Evolutionary conservation across 2,113 vertebrate species (phyloP), one percentile per base, ranked within the genome.

Genomic region (Oxyura jamaicensis): DNA sequence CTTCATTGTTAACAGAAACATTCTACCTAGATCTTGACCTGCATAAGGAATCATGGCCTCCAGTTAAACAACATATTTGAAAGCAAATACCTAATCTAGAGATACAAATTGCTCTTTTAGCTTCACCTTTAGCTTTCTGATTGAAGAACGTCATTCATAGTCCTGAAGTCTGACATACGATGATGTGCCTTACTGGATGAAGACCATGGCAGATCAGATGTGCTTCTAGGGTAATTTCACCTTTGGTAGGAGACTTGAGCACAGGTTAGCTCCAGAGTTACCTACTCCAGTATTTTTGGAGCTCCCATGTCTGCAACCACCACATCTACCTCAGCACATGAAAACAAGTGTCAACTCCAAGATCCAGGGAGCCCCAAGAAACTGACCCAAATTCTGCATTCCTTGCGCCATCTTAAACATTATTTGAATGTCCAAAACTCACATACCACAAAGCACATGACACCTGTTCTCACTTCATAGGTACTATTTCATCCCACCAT

Each of bases 1-100:
- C 53, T 91, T 93, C 55, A 48, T 67, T 88, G 55, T 91, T 93
- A 93, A 71, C 78, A 55, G 89, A 95, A 88, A 28, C 11, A 44
- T 90, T 94, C 90, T 65, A 83, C 42, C 36, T 71, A 73, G n/a
- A 67, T 71, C 75, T 88, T 59, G 20, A 15, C 36, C 19, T 55
- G 22, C 62, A 44, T 55, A 83, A 91, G 35, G 46, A 85, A 83
- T 59, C 3, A 36, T 5, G 8, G 20, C 21, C 31, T 74, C 6
- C 31, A 39, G 33, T 81, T 75, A 85, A 83, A 35, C 20, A 81
- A 88, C 33, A 11, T 66, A 88, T 39, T 55, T 59, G 17, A 79
- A 71, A 1, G 0, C 14, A 7, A 62, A 6, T 53, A 33, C 15
- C 35, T 77, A 42, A 74, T 52, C 29, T 74, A 44, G 35, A 83